Base-by-base conservation (phyloP, 1,140 invertebrate species). In the Trichonephila clavipes region DNA sequence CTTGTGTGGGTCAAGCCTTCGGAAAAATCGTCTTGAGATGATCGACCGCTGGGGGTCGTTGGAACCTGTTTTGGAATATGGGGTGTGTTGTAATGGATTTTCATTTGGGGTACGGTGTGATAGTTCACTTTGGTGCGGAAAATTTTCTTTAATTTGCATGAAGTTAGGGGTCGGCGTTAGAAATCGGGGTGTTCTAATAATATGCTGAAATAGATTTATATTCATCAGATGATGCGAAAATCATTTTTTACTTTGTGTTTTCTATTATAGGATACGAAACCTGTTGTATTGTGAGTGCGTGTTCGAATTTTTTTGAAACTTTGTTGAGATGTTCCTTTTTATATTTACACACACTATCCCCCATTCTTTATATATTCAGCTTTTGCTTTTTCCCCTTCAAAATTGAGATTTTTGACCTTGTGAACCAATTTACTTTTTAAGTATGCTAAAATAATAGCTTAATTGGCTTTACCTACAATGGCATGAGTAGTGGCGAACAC, bases 131-230 rank as follows among this genome's bases (percentile, higher is more conserved):
- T 14, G 34, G 44, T 14, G 83, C 51, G 44, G 83, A 59, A 61
- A 85, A 85, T 85, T 21, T 28, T 16, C n/a, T 85, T 85, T 85
- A 51, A 85, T 59, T 77, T 85, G 83, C 83, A 85, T 58, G 83
- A 58, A 85, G 51, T 59, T 28, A 51, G 51, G 69, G 58, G 83
- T 59, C 58, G 44, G 21, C 58, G 59, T 59, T 28, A n/a, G 44
- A 85, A 85, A 85, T 61, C 12, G 58, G 83, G 83, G 83, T 51
- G 83, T 61, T 85, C 58, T 85, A 85, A 85, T 85, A 85, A 85
- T 61, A 61, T 21, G 18, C 12, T 61, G 21, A 24, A 24, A 24
- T 58, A n/a, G 51, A 85, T 85, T 85, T 59, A 21, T 61, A 85
- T 85, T 85, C 58, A 85, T 58, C 61, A 59, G 83, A 24, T 59